Percentiles rank a stretch among this genome's conserved stretches.
Evolutionary conservation across 53 echinoderm and acorn worm species (phyloP).

Genomic region (Arbacia lixula): DNA sequence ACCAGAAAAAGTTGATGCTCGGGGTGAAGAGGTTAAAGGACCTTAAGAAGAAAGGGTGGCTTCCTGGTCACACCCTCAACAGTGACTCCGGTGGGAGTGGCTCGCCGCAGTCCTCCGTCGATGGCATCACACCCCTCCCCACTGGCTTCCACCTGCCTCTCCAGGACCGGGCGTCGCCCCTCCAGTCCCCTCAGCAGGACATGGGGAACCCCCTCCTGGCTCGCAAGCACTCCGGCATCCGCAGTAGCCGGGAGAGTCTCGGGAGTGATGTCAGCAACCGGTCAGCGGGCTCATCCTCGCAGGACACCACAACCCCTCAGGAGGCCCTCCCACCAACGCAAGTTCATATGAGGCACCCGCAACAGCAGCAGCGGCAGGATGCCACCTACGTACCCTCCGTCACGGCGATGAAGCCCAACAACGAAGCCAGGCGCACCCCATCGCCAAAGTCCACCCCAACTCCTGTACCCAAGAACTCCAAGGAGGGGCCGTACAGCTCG

Average conservation of each 20-base stretch:
- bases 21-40: conserved; percentile 88
- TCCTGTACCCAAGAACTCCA: conserved; percentile 14
- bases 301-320: conserved; percentile 31
- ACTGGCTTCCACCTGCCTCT: conserved; percentile 51
- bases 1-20: conserved; percentile 93
- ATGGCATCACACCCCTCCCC: conserved; percentile 72
- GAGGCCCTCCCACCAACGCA: conserved; percentile 47
- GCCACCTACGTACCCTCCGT: conserved; percentile 78
- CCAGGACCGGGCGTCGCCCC: conserved; percentile 57
- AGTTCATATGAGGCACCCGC: conserved; percentile 32
- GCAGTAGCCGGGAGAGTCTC: conserved; percentile 92
- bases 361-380: conserved; percentile 65
- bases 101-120: conserved; percentile 81
- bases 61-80: conserved; percentile 65
- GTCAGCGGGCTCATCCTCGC: conserved; percentile 73
- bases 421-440: conserved; percentile 45
- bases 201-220: conserved; percentile 52
- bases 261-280: conserved; percentile 86
- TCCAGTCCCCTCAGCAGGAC: conserved; percentile 71
- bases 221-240: conserved; percentile 60
- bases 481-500: conserved; percentile 52
- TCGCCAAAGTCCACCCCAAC: conserved; percentile 55
- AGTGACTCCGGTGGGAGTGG: conserved; percentile 73
- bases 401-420: conserved; percentile 62
- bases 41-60: conserved; percentile 81